Base-by-base conservation (phyloP, 2,888 invertebrate genomes). In the Lysandra bellargus region DNA sequence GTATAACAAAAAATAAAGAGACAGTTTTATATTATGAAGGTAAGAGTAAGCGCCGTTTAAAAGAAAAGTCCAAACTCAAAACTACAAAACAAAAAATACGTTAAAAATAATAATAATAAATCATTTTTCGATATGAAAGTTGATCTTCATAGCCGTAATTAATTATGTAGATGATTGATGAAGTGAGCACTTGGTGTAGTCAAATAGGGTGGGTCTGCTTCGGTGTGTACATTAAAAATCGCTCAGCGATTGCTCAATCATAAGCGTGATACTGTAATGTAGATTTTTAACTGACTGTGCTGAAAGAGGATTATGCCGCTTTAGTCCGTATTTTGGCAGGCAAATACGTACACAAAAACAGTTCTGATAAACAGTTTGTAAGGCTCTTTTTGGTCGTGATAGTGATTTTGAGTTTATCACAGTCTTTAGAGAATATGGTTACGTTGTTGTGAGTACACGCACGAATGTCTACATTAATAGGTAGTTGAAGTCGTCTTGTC, bases 221-320 rank as follows among this genome's bases (percentile, higher is more conserved):
- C 69, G 33, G 69, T 12, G 64, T 69, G 57, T 23, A 76, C 76
- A 76, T 76, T 57, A 76, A 76, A 76, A 57, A 57, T 76, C 76
- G 44, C 76, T 76, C 76, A 76, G 33, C 76, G 76, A 33, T 57
- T 23, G 69, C 69, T 69, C 69, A 69, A 69, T 69, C 69, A 69
- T 17, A 69, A 69, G 6, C 5, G 14, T 33, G 14, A 37, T 33
- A 33, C 37, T 14, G 14, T 33, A 33, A 69, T 69, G 4, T 37
- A 69, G 12, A 30, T 3, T 64, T 23, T 61, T 17, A 17, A 17
- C 57, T 4, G 1, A 57, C 4, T 17, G 57, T 4, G 57, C 4
- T 4, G 57, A 17, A 57, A 57, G 4, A 4, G 57, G 57, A 17
- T 17, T 53, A 17, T 57, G 17, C 4, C 12, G 17, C 17, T 57